phyloP scores from a whole-genome alignment of 2,888 invertebrate genomes.

The Euclidia mi region DNA sequence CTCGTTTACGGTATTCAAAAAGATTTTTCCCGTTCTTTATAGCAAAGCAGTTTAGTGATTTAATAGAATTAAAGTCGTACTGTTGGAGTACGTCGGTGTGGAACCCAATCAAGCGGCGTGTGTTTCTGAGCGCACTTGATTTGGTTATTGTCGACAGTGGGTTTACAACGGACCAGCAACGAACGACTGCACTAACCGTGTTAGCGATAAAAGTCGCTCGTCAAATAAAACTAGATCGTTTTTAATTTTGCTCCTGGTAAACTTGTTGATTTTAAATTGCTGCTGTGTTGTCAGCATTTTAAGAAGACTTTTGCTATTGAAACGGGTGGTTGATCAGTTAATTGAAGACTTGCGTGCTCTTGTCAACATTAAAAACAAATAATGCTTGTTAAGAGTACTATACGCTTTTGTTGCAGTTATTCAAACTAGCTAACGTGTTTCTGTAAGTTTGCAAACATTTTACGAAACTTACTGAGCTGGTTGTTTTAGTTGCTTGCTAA shows the following conservation, averaged over 20 bases:
- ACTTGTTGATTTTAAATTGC: conserved; percentile 24
- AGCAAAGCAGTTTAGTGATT: conserved; percentile 52
- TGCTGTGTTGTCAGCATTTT: neutral
- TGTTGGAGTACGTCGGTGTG: conserved; percentile 53
- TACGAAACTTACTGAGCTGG: too few relatives aligned
- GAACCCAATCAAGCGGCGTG: conserved; percentile 59
- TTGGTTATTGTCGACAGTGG: conserved; percentile 67
- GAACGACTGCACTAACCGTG: conserved; percentile 67
- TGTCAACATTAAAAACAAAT: too few relatives aligned
- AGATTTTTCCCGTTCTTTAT: conserved; percentile 50
- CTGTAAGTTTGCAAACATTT: too few relatives aligned
- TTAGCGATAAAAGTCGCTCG: conserved; percentile 69
- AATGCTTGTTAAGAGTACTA: too few relatives aligned
- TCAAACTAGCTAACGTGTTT: too few relatives aligned
- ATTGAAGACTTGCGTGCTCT: neutral
- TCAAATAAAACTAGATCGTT: conserved; percentile 66
- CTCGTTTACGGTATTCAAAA: conserved; percentile 53
- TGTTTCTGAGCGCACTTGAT: conserved; percentile 59
- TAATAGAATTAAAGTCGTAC: conserved; percentile 55
- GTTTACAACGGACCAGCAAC: conserved; percentile 58
- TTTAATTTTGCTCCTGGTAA: conserved; percentile 44
- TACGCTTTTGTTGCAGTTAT: too few relatives aligned
- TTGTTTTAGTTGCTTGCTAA: too few relatives aligned
- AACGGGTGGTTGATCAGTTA: neutral
- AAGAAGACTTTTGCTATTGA: neutral